Conservation (phyloP, 2,797 vertebrate species). For the Amblyopsis hoosieri region DNA sequence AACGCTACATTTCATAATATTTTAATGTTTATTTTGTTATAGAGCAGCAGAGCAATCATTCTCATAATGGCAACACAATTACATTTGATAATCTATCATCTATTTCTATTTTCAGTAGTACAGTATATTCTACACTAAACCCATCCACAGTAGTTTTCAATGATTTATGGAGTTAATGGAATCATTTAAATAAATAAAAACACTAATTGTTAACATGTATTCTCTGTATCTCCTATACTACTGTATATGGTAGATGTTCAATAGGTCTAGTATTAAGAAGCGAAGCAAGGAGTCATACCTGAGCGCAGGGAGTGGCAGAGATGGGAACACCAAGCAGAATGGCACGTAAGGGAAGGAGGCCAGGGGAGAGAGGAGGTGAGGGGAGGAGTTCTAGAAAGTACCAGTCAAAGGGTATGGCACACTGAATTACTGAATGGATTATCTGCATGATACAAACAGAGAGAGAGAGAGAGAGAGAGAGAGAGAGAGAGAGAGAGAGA, state of each 20-base stretch:
- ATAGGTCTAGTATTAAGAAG: neutral
- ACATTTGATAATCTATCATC: neutral
- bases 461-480: constrained; percentile 5
- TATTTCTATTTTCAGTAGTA: too few relatives aligned
- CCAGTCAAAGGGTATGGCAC: constrained; percentile 54
- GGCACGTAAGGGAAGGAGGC: constrained; percentile 7
- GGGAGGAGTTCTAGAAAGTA: constrained; percentile 54
- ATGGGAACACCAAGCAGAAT: constrained; percentile 1
- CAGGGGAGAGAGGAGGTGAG: constrained; percentile 37
- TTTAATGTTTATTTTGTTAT: neutral
- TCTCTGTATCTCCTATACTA: constrained; percentile 1
- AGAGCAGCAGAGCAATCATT: constrained; percentile 4
- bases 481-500: constrained; percentile 1
- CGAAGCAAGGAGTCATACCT: constrained; percentile 68
- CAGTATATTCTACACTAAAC: too few relatives aligned
- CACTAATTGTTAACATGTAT: too few relatives aligned
- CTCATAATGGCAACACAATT: neutral
- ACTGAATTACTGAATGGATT: constrained; percentile 49
- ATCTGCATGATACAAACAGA: constrained; percentile 39
- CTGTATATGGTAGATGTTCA: neutral
- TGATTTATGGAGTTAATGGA: too few relatives aligned
- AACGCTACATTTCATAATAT: too few relatives aligned
- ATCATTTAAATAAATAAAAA: too few relatives aligned
- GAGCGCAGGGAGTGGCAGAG: constrained; percentile 26
- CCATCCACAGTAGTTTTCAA: too few relatives aligned